Base-by-base conservation (phyloP, 2,797 vertebrate genomes). In the Melanotaenia nigrans region DNA sequence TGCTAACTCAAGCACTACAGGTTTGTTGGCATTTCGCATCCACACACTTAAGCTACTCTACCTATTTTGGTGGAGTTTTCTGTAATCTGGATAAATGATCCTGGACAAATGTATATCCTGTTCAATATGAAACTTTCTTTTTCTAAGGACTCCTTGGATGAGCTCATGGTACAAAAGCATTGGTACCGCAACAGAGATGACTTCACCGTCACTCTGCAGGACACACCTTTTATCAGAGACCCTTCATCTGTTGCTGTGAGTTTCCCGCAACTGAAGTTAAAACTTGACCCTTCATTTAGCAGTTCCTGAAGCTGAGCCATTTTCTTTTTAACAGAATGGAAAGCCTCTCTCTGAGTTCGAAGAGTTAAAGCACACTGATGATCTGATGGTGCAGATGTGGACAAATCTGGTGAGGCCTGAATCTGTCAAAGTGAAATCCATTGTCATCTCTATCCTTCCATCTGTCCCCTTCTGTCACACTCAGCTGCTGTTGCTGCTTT, bases 201-300 rank as follows among this genome's bases (percentile, higher is more conserved):
- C 82, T 94, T 94, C 78, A 72, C 76, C 1, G 92, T 92, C 22
- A 61, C 83, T 12, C 61, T 94, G 63, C 93, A 94, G 86, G 70
- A 86, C 4, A 8, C 58, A 0, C 89, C 92, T 22, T 60, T 92
- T 28, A 69, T 82, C 68, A 42, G 73, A 35, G 68, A 87, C 60
- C 64, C n/a, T 1, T 62, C 79, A 38, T 70, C 74, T 63, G 14
- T 55, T 13, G 8, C 56, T 56, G 91, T 93, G 81, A 93, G 92
- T 86, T 24, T 35, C 61, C 36, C 33, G n/a, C 22, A 14, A 18
- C 11, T 0, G 3, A 57, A 8, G 1, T 33, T 3, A 8, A 13
- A 25, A 0, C 5, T 61, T 57, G 18, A 35, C 42, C 4, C 12
- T 59, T 3, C 13, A 20, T 9, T n/a, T 42, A 5, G 51, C 1